Evolutionary conservation across 1,140 invertebrate genomes (phyloP), one percentile per base, ranked within the genome.

Genomic region (Drosophila subpulchrella): DNA sequence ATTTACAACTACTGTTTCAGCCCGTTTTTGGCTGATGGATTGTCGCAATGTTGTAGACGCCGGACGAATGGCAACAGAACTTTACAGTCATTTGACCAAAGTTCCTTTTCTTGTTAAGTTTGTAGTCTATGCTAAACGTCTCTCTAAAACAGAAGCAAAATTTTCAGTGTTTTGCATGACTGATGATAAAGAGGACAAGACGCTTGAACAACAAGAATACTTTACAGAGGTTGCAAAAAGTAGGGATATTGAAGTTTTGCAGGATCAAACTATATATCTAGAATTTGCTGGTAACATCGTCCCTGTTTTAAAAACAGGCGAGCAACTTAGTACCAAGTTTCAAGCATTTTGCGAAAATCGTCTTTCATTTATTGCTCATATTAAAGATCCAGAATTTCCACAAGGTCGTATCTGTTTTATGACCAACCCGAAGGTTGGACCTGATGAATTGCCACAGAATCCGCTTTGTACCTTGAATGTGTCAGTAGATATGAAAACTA

Each of bases 21-120:
- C 99, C n/a, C 95, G 98, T 85, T 99, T 99, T 93, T 99, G 99
- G 98, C 93, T 99, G 27, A 99, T 99, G 95, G 99, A 99, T 93
- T 99, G 98, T 90, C 95, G 99, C 81, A 99, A 99, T 92, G 95
- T 99, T 17, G 95, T 95, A 54, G 98, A 99, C 91, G 98, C 98
- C 6, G 97, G 98, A n/a, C 97, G 98, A 94, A 99, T 99, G 98
- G 99, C 98, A 0, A 98, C 98, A 4, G 98, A 99, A 90, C 94
- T 99, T 8, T 99, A 99, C 93, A 95, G 96, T 92, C 97, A 96
- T 91, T 95, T 95, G 74, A 62, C 98, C 53, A 96, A 98, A 81
- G 98, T 99, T 56, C 99, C 99, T 11, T 99, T 99, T 92, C 98
- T 99, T 97, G 97, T 98, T 32, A 98, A 95, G 62, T 95, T 95